A percentile compares a stretch with the other conserved stretches of the same genome.
Conservation (phyloP, 2,797 vertebrate species). For the Pristis pectinata region DNA sequence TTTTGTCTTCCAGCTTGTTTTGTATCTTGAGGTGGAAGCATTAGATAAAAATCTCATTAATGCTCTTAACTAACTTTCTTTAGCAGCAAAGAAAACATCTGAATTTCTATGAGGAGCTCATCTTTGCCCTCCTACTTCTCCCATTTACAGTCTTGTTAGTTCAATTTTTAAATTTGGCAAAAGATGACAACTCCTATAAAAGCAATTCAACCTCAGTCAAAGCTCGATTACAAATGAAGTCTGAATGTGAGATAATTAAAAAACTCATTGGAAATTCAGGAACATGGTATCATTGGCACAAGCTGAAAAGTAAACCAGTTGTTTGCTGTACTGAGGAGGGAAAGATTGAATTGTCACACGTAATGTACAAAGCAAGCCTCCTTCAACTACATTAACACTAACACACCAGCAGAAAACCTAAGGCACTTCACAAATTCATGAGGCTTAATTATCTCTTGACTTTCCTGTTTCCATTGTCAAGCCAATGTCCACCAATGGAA, state of each 20-base stretch:
- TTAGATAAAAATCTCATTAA: neutral
- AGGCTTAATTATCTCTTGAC: neutral
- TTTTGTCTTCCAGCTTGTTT: neutral
- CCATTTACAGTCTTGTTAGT: neutral
- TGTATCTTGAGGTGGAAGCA: neutral
- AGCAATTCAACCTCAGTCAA: neutral
- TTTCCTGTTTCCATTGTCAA: neutral
- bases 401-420: neutral
- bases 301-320: neutral
- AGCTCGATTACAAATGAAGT: neutral
- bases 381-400: neutral
- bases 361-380: neutral
- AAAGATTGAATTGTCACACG: neutral
- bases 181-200: neutral
- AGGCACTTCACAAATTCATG: neutral
- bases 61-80: neutral
- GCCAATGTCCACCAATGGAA: neutral
- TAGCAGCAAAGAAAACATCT: neutral
- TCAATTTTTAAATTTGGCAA: neutral
- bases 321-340: too few species aligned
- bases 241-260: neutral
- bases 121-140: neutral
- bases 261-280: neutral
- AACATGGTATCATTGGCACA: too few species aligned
- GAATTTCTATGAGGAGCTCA: neutral